Base-by-base conservation (phyloP, 2,113 vertebrate genomes). In the Ascaphus truei region DNA sequence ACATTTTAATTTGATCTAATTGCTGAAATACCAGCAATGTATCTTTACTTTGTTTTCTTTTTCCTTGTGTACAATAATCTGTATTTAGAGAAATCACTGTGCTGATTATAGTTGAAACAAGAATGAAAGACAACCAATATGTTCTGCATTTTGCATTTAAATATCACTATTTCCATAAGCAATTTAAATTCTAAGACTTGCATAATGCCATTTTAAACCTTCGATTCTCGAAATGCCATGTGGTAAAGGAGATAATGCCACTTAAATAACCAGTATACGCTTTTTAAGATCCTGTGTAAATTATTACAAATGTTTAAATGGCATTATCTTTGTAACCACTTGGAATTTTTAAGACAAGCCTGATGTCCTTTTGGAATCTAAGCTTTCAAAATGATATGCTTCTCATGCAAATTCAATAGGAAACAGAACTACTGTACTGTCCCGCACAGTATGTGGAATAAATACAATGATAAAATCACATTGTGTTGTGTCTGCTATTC, bases 171-270 rank as follows among this genome's bases (percentile, higher is more conserved):
- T n/a, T 23, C 12, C 36, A 47, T 48, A 58, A 59, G 53, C 18
- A 68, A 33, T 59, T 58, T 59, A 25, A 13, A 56, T 56, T 67
- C 25, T 30, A 58, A 48, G 41, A 25, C 9, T 36, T 48, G 30
- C n/a, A 37, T 58, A 12, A 3, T 26, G 12, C 41, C 13, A 48
- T 47, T 67, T 29, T 16, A 55, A 56, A 31, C 51, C 56, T 30
- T 20, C 48, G 18, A 50, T 58, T 36, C 8, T 50, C 36, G 39
- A 68, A 50, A 68, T 58, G 53, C 29, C 29, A 58, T 58, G 53
- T 68, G 65, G 27, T 43, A 68, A 45, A 58, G 25, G 31, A 68
- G 65, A 68, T 68, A 68, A 59, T 68, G 55, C 29, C 30, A 58
- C 53, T 58, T 43, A 57, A 68, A 66, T 66, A 55, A 52, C 23